Conservation (phyloP, 1,140 invertebrate genomes). For the Brachionus sp. region DNA sequence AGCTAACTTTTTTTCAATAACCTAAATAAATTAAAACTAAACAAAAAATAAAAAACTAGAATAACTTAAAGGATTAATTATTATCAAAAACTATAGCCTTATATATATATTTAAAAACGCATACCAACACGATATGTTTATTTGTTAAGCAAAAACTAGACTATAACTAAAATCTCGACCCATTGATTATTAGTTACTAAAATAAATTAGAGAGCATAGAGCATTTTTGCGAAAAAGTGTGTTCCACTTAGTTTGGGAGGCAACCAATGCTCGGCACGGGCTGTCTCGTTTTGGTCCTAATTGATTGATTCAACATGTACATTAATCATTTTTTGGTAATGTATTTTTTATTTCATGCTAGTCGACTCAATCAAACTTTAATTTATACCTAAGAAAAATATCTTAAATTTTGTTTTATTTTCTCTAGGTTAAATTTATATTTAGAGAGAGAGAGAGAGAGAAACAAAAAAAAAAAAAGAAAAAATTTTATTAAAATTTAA, state of each 20-base stretch:
- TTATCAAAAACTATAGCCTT: slow-evolving; percentile 1
- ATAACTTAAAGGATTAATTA: slow-evolving; percentile 39
- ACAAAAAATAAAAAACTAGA: slow-evolving; percentile 20
- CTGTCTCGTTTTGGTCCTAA: not conserved
- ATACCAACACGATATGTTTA: slow-evolving; percentile 32
- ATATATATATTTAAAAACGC: slow-evolving; percentile 17
- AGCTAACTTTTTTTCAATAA: slow-evolving; percentile 37
- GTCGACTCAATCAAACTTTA: not conserved
- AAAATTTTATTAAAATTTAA: not conserved
- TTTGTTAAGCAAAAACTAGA: not conserved
- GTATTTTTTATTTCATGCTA: not conserved
- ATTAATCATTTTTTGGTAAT: not conserved
- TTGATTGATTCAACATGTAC: not conserved
- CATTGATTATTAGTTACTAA: slow-evolving; percentile 20
- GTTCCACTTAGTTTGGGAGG: not conserved
- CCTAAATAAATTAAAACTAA: slow-evolving; percentile 39
- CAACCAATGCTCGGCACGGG: not conserved
- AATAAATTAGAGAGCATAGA: not conserved
- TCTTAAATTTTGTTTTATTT: not conserved
- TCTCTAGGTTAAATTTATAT: not conserved
- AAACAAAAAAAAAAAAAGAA: not conserved
- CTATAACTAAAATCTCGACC: slow-evolving; percentile 27
- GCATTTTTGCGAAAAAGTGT: not conserved
- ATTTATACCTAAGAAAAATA: not conserved
- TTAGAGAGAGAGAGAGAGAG: not conserved